Conservation (phyloP, 2,888 invertebrate species). For the Scaptomyza cyrtandrae region DNA sequence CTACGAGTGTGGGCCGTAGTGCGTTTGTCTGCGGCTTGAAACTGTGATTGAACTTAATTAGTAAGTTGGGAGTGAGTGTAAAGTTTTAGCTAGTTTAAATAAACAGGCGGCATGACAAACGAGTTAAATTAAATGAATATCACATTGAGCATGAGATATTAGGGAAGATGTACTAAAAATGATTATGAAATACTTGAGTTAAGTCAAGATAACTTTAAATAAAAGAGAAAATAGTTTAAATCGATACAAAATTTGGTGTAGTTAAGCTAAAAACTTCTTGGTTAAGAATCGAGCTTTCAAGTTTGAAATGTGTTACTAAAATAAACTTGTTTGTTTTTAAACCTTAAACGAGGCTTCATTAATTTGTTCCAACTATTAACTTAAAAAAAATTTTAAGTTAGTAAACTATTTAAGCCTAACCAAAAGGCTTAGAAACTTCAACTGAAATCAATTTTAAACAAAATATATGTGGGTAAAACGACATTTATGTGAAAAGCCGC, state of each 20-base stretch:
- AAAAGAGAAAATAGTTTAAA: neutral
- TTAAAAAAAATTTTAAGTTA: neutral
- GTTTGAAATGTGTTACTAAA: no score
- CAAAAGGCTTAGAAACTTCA: neutral
- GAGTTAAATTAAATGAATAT: constrained; percentile 13
- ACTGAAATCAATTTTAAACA: constrained; percentile 31
- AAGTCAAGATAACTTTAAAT: neutral
- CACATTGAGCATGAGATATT: neutral
- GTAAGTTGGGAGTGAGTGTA: constrained; percentile 50
- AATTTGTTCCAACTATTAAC: neutral
- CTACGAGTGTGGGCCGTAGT: constrained; percentile 3
- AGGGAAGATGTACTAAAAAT: neutral
- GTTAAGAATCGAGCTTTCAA: no score
- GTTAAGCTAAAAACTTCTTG: no score
- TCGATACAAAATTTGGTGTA: neutral
- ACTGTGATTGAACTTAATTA: constrained; percentile 60
- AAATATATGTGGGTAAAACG: constrained; percentile 32
- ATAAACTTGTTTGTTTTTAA: no score
- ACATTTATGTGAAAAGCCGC: constrained; percentile 41
- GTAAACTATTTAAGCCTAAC: constrained; percentile 2
- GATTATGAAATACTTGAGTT: no score
- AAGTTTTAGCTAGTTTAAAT: neutral
- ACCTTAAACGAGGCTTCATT: neutral
- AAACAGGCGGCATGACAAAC: constrained; percentile 3
- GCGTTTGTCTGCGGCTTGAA: constrained; percentile 56